Percentiles rank a stretch among this genome's conserved stretches.
Evolutionary conservation across 2,888 invertebrate species (phyloP).

Genomic region (Cantharis nigra): DNA sequence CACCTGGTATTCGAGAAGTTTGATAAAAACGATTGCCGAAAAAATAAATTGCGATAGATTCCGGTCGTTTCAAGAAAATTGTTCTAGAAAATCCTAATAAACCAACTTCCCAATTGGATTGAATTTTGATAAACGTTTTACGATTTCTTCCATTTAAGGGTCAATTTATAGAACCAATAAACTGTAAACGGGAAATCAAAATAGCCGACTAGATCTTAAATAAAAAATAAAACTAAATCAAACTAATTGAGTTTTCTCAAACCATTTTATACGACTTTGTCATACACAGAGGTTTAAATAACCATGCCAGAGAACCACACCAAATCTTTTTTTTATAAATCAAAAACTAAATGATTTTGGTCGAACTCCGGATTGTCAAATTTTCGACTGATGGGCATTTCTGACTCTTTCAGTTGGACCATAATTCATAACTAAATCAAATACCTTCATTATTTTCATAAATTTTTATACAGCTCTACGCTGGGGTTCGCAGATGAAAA

Average conservation of each 20-base stretch:
- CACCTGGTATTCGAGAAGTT: neutral
- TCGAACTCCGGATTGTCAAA: too few species aligned
- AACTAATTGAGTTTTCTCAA: neutral
- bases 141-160: neutral
- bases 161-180: neutral
- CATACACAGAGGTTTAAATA: neutral
- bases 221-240: neutral
- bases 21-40: neutral
- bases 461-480: too few species aligned
- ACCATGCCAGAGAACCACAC: too few species aligned
- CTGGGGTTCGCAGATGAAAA: too few species aligned
- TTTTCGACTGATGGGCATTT: too few species aligned
- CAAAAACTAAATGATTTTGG: too few species aligned
- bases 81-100: neutral
- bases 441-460: too few species aligned
- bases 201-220: neutral
- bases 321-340: too few species aligned
- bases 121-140: neutral
- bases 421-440: too few species aligned
- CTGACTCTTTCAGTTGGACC: too few species aligned
- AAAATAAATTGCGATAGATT: neutral
- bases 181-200: neutral
- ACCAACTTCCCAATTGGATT: neutral
- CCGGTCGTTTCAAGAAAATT: neutral
- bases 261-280: neutral